Evolutionary conservation across 2,888 invertebrate genomes (phyloP).

Genomic region (Aspidiotus destructor): DNA sequence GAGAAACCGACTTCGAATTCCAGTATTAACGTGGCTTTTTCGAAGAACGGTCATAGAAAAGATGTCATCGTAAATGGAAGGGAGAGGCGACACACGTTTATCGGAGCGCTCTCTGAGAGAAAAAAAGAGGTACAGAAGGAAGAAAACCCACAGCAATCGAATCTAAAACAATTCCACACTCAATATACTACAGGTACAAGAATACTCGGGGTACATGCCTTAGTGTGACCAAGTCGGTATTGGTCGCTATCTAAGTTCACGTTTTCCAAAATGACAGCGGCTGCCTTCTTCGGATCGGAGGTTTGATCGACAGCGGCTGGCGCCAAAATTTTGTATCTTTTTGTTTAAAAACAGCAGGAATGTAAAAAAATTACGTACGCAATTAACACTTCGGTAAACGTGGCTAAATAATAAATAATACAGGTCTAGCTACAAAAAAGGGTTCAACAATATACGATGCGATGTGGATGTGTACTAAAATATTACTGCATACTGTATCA

Average conservation of each 20-base stretch:
- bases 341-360: not conserved
- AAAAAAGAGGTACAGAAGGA: not conserved
- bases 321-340: slow-evolving; percentile 96
- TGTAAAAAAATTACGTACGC: not conserved
- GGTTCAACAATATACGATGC: slow-evolving; percentile 1
- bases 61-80: slow-evolving; percentile 7
- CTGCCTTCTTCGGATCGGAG: slow-evolving; percentile 57
- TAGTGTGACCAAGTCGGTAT: slow-evolving; percentile 95
- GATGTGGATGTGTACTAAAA: not conserved
- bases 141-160: not conserved
- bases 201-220: slow-evolving; percentile 64
- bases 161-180: not conserved
- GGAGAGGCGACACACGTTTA: not conserved
- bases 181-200: not conserved
- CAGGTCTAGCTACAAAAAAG: not conserved
- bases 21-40: slow-evolving; percentile 4
- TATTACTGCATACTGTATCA: too few species aligned
- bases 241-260: slow-evolving; percentile 80
- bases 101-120: too few species aligned
- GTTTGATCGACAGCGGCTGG: slow-evolving; percentile 70
- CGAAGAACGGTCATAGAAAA: slow-evolving; percentile 5
- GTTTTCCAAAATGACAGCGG: slow-evolving; percentile 68
- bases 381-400: slow-evolving; percentile 9
- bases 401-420: slow-evolving; percentile 7
- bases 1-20: not conserved